A percentile compares a stretch with the other conserved stretches of the same genome.
phyloP scores from a whole-genome alignment of 1,140 invertebrate species.

The Phocides pigmalion region DNA sequence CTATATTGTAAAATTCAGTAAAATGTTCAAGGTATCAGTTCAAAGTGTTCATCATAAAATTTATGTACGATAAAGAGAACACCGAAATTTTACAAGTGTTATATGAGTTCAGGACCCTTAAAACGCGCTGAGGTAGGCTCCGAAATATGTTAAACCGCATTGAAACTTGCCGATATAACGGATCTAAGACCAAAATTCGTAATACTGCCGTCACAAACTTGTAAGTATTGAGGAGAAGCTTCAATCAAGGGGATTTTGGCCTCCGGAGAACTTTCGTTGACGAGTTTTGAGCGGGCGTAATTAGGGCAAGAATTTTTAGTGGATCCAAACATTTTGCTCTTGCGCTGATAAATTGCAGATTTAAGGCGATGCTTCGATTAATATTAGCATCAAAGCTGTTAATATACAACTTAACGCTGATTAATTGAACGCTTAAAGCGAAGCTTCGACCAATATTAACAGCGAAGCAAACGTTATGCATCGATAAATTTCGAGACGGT shows the following conservation, averaged over 20 bases:
- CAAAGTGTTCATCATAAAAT: constrained; percentile 7
- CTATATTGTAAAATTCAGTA: constrained; percentile 1
- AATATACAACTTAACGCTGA: too few relatives aligned
- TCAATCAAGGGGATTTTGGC: constrained; percentile 27
- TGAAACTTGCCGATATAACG: constrained; percentile 8
- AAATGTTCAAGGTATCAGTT: background rate
- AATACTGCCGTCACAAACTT: constrained; percentile 8
- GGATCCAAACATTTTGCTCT: constrained; percentile 17
- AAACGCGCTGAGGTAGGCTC: background rate
- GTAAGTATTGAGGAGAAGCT: constrained; percentile 15
- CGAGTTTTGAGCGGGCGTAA: constrained; percentile 23
- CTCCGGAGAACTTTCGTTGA: constrained; percentile 19
- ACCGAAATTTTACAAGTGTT: constrained; percentile 7
- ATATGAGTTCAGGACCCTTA: background rate
- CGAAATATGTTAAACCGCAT: background rate
- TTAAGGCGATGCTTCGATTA: background rate
- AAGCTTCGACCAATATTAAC: too few relatives aligned
- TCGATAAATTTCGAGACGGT: too few relatives aligned
- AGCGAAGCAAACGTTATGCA: too few relatives aligned
- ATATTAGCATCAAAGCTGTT: too few relatives aligned
- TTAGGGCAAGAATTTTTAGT: constrained; percentile 34
- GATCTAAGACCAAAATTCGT: constrained; percentile 10
- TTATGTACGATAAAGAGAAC: background rate
- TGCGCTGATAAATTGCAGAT: background rate
- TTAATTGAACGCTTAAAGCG: too few relatives aligned